Evolutionary conservation across 2,113 vertebrate species (phyloP).

Genomic region (Anser cygnoides): DNA sequence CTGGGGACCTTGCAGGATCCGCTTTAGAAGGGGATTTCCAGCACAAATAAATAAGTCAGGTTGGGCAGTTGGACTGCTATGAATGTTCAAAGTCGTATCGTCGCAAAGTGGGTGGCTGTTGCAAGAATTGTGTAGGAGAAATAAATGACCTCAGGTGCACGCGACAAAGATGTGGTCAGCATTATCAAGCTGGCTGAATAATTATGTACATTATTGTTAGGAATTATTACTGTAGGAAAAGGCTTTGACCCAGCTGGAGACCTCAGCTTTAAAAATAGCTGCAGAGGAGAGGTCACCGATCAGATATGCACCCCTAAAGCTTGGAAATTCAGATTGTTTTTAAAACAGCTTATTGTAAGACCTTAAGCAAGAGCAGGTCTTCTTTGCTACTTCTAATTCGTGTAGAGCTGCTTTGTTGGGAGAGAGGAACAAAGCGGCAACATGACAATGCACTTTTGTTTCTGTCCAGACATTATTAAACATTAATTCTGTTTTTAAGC

Average conservation of each 20-base stretch:
- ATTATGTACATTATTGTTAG: not conserved
- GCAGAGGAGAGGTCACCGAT: not conserved
- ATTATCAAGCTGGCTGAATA: not conserved
- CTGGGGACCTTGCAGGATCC: not conserved
- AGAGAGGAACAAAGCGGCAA: not conserved
- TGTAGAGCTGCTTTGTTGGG: not conserved
- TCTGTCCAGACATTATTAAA: not conserved
- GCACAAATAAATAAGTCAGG: not conserved
- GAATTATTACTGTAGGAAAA: not conserved
- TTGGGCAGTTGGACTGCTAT: not conserved
- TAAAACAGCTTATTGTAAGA: not conserved
- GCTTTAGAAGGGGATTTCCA: not conserved
- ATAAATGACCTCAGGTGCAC: not conserved
- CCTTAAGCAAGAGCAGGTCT: not conserved
- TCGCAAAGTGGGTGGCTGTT: not conserved
- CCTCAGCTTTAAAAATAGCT: not conserved
- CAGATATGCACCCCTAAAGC: not conserved
- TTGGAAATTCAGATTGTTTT: not conserved
- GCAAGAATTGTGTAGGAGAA: slow-evolving; percentile 3
- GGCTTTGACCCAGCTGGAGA: not conserved
- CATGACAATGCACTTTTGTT: not conserved
- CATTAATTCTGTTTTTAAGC: not conserved
- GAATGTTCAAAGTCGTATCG: not conserved
- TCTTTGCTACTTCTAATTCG: not conserved
- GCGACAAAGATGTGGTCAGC: rapidly evolving